These are phyloP conservation scores for Thymelicus lineola DNA, from an alignment of 2,888 invertebrate genomes.

Conservation along the genomic window DNA sequence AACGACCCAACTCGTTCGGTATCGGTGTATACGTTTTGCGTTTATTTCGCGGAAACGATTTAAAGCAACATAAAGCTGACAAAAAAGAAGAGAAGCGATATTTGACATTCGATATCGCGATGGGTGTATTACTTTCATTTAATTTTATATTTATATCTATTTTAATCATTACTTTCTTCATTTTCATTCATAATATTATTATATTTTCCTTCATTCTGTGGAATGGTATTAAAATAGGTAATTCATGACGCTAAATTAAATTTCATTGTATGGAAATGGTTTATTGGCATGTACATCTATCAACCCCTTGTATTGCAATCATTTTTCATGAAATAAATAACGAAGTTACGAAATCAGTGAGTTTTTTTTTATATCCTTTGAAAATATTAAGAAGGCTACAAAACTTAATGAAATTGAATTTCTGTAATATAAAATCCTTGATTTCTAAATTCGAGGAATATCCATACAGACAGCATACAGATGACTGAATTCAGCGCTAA, in stretches of 20 bases:
- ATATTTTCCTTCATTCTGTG: not conserved
- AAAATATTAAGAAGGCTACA: no score
- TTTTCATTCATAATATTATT: constrained; percentile 4
- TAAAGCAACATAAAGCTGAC: constrained; percentile 21
- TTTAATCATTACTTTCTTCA: constrained; percentile 21
- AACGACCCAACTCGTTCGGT: constrained; percentile 27
- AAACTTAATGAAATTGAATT: no score
- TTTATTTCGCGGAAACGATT: constrained; percentile 26
- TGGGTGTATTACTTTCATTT: constrained; percentile 19
- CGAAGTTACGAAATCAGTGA: not conserved
- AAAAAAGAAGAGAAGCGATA: constrained; percentile 15
- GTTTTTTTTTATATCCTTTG: not conserved
- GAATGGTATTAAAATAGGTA: constrained; percentile 1
- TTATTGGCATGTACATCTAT: constrained; percentile 4
- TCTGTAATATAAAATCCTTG: no score
- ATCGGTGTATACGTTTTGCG: constrained; percentile 25
- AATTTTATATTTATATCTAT: constrained; percentile 10
- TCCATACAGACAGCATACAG: no score
- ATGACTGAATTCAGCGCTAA: no score
- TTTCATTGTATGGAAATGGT: constrained; percentile 4
- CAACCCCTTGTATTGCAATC: constrained; percentile 32
- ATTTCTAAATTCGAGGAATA: no score
- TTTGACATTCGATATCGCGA: constrained; percentile 15
- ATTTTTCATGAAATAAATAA: constrained; percentile 31
- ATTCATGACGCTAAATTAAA: not conserved